Conservation (phyloP, 1,140 invertebrate genomes). For the Zaprionus gabonicus region DNA sequence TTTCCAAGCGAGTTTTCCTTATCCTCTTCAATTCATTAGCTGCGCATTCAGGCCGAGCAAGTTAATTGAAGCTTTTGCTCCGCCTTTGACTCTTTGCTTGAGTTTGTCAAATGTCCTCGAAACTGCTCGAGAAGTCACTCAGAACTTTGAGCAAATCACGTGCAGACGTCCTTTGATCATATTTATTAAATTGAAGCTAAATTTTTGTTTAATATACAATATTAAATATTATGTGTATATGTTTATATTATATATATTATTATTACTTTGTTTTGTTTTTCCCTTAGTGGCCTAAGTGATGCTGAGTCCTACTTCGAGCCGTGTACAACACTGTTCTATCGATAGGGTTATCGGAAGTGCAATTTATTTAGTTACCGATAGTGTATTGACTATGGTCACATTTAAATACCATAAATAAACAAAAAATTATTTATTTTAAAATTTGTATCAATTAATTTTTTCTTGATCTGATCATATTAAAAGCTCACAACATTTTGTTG, state of each 20-base stretch:
- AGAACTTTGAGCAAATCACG: slow-evolving; percentile 3
- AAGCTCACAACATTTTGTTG: not conserved
- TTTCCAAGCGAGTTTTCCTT: not conserved
- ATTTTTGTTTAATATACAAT: not conserved
- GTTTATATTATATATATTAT: no score
- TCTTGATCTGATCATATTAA: not conserved
- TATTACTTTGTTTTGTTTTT: no score
- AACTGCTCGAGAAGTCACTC: not conserved
- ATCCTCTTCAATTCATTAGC: slow-evolving; percentile 54
- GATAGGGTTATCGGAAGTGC: no score
- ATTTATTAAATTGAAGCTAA: not conserved
- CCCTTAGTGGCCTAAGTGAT: no score
- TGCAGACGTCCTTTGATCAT: slow-evolving; percentile 19
- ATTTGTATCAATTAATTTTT: not conserved
- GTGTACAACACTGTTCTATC: no score
- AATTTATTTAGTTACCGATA: no score
- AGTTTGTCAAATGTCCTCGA: not conserved
- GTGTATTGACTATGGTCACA: no score
- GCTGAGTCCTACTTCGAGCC: no score
- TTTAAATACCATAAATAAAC: no score
- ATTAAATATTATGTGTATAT: no score
- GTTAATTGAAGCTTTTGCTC: slow-evolving; percentile 18
- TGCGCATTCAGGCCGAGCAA: slow-evolving; percentile 18
- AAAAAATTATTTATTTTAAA: no score
- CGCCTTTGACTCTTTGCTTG: not conserved